A percentile compares a stretch with the other conserved stretches of the same genome.
Evolutionary conservation across 2,888 invertebrate genomes (phyloP).

Genomic region (Drosophila nr. fundita): DNA sequence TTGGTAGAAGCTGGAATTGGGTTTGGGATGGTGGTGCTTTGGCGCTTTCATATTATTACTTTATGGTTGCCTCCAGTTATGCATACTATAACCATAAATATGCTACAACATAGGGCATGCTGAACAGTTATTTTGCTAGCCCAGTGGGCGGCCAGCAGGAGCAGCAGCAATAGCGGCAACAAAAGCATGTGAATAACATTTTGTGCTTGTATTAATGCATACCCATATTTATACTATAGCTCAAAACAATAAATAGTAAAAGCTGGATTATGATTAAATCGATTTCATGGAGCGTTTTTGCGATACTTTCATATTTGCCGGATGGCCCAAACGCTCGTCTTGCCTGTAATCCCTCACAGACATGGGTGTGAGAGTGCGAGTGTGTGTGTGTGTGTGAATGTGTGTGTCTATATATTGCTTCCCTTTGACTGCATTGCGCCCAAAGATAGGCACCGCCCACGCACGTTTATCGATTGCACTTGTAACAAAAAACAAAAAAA

Average conservation of each 20-base stretch:
- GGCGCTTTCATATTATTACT: constrained; percentile 77
- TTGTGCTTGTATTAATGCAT: constrained; percentile 79
- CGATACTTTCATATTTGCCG: constrained; percentile 46
- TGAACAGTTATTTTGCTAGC: constrained; percentile 35
- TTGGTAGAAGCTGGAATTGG: constrained; percentile 16
- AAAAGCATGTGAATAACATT: constrained; percentile 68
- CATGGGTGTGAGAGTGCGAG: background rate
- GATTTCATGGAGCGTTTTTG: constrained; percentile 70
- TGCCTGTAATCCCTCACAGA: constrained; percentile 48
- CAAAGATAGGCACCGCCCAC: constrained; percentile 68
- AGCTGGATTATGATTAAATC: constrained; percentile 81
- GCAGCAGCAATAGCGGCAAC: constrained; percentile 35
- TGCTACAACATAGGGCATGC: constrained; percentile 55
- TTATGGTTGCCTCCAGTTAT: constrained; percentile 79
- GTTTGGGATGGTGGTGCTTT: constrained; percentile 24
- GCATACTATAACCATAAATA: constrained; percentile 80
- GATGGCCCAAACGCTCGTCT: constrained; percentile 37
- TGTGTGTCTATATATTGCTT: constrained; percentile 21
- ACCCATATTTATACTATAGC: constrained; percentile 80
- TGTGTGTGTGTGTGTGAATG: constrained; percentile 15
- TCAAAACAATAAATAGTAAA: constrained; percentile 81
- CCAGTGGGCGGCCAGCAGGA: constrained; percentile 31
- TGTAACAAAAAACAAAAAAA: constrained; percentile 34
- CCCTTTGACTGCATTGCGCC: constrained; percentile 63
- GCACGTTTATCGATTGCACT: constrained; percentile 69